Base-by-base conservation (phyloP, 2,797 vertebrate species). In the Danio aesculapii region DNA sequence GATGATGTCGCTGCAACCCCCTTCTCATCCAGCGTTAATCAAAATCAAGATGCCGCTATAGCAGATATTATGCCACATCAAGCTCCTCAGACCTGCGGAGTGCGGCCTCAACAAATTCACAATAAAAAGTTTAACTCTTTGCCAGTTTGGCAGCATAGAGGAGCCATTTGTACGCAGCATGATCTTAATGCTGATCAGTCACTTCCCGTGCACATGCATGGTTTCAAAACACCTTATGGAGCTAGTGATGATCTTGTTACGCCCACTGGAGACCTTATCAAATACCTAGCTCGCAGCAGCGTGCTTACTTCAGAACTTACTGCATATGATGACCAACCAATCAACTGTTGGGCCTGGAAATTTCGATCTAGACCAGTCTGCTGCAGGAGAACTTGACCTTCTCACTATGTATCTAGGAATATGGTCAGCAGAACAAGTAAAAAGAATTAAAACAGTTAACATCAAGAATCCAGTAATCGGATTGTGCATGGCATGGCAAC, bases 381-480 rank as follows among this genome's bases (percentile, higher is more conserved):
- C 19, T 16, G 19, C 59, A 49, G 76, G 57, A 9, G 64, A 59
- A 21, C 64, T 78, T 8, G 44, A 78, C 53, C 19, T 78, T 9
- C 76, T 78, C 13, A n/a, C 10, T 3, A 41, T 30, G 5, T 77
- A 58, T 19, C 52, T 68, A 6, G 75, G 68, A 67, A 62, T 71
- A 17, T 30, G 75, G 41, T 64, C 81, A 10, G 19, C 75, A n/a
- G 77, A 79, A 76, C 81, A 83, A 13, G 70, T 52, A 14, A 79
- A 47, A 44, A 53, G 63, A 7, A n/a, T n/a, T n/a, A n/a, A n/a
- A n/a, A n/a, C n/a, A n/a, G n/a, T n/a, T n/a, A n/a, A n/a, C n/a
- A n/a, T n/a, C n/a, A n/a, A n/a, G n/a, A n/a, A n/a, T n/a, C n/a
- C n/a, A n/a, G n/a, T n/a, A n/a, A n/a, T n/a, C n/a, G n/a, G n/a